phyloP scores from a whole-genome alignment of 2,888 invertebrate species.

The Cephus rjabovi region DNA sequence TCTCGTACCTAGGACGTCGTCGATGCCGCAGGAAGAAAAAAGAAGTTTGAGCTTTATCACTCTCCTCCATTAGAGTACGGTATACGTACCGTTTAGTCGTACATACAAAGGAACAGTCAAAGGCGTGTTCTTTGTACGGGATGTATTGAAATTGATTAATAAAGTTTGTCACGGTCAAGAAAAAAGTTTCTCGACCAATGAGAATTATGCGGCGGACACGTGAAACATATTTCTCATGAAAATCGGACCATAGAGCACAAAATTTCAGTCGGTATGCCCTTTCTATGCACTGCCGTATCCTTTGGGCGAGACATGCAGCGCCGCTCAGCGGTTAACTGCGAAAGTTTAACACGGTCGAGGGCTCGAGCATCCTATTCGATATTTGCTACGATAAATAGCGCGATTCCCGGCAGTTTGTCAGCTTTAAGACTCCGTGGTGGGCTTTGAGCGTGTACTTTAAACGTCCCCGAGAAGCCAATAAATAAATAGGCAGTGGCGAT shows the following conservation, averaged over 20 bases:
- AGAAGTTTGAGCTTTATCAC: not conserved
- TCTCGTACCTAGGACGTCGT: not conserved
- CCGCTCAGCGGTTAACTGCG: not conserved
- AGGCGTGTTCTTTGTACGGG: not conserved
- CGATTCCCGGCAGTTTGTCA: not conserved
- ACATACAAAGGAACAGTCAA: not conserved
- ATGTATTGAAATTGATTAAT: not conserved
- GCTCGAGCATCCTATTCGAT: not conserved
- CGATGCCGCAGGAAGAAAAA: not conserved
- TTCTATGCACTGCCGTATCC: not conserved
- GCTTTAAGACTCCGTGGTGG: not conserved
- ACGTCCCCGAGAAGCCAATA: slow-evolving; percentile 32
- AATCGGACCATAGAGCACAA: not conserved
- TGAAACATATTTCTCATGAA: not conserved
- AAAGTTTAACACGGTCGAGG: not conserved
- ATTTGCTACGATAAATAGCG: not conserved
- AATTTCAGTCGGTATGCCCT: not conserved
- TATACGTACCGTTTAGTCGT: not conserved
- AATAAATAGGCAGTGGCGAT: slow-evolving; percentile 37
- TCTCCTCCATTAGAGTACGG: not conserved
- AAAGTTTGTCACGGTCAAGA: not conserved
- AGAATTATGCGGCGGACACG: not conserved
- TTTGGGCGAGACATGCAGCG: not conserved
- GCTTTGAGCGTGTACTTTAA: not conserved
- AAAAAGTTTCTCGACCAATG: not conserved